These are phyloP conservation scores for Bos taurus DNA, from an alignment of 2,113 vertebrate genomes.

Conservation along the genomic window ARS-UCD2.0 NC_037334.1:18413001-18413500, in stretches of 20 bases:
- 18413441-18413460: background rate
- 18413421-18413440: background rate
- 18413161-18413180: background rate
- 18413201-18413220: background rate
- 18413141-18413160: background rate
- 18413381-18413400: background rate
- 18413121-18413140: background rate
- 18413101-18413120: background rate
- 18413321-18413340: background rate
- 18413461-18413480: background rate
- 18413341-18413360: background rate
- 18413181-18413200: background rate
- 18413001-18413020: background rate
- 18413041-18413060: background rate
- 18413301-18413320: background rate
- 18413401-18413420: background rate
- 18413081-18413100: background rate
- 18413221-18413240: background rate
- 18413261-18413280: background rate
- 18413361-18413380: background rate
- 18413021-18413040: background rate
- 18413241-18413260: background rate
- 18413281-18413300: background rate
- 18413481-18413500: background rate
- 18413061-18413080: background rate